phyloP scores from a whole-genome alignment of 2,797 vertebrate genomes.

The Oreonectes daqikongensis region DNA sequence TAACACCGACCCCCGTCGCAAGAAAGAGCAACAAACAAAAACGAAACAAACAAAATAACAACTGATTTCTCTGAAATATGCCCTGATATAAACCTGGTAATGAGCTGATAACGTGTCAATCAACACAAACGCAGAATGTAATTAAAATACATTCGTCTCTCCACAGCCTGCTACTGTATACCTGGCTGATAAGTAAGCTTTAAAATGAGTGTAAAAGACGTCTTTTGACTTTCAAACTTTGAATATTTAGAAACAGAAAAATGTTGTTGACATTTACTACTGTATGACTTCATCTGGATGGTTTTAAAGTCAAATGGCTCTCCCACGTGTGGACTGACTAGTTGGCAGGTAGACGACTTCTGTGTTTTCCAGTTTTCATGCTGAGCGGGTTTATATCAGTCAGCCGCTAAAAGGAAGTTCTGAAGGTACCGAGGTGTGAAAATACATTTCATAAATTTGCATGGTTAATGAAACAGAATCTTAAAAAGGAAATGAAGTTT shows the following conservation, averaged over 20 bases:
- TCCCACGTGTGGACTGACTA: neutral
- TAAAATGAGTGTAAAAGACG: too few relatives aligned
- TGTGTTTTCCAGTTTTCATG: neutral
- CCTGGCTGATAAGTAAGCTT: too few relatives aligned
- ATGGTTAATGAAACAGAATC: neutral
- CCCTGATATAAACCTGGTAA: too few relatives aligned
- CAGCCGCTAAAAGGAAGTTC: neutral
- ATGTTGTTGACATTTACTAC: neutral
- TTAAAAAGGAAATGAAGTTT: neutral
- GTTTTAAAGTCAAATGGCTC: neutral
- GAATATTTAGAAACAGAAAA: neutral
- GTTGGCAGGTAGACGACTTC: neutral
- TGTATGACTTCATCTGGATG: neutral
- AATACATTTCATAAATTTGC: neutral
- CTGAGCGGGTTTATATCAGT: neutral
- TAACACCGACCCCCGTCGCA: neutral
- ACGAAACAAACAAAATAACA: too few relatives aligned
- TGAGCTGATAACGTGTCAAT: neutral
- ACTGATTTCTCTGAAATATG: too few relatives aligned
- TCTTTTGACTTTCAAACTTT: too few relatives aligned
- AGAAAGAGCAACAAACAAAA: too few relatives aligned
- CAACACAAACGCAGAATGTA: neutral
- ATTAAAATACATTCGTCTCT: neutral
- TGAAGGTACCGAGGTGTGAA: neutral
- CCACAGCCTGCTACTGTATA: neutral